phyloP scores from a whole-genome alignment of 1,140 invertebrate species.

The Drosophila tristis region DNA sequence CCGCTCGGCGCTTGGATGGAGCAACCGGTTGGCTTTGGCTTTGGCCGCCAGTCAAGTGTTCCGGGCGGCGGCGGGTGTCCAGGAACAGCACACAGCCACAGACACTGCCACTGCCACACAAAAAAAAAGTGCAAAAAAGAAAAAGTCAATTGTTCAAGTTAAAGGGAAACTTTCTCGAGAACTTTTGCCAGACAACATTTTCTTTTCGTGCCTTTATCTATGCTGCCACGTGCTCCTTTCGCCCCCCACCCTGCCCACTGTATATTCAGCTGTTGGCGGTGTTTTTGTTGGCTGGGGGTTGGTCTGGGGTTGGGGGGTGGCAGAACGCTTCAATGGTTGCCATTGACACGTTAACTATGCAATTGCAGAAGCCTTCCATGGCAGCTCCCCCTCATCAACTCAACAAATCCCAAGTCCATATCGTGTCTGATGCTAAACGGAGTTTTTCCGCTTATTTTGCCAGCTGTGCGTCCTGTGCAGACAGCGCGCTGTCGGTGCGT shows the following conservation, averaged over 20 bases:
- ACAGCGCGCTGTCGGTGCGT: constrained; percentile 67
- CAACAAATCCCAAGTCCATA: not conserved
- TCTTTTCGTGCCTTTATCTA: constrained; percentile 73
- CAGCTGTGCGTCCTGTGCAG: constrained; percentile 69
- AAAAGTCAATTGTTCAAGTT: constrained; percentile 80
- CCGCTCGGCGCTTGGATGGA: not conserved
- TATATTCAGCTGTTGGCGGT: constrained; percentile 31
- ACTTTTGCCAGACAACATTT: constrained; percentile 70
- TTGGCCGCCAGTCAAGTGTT: constrained; percentile 69
- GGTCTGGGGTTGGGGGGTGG: not conserved
- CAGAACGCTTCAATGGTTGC: constrained; percentile 59
- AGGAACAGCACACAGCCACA: constrained; percentile 35
- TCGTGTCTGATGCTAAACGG: constrained; percentile 69
- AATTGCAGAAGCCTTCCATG: constrained; percentile 54
- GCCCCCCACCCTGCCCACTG: not conserved
- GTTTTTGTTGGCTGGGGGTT: not conserved
- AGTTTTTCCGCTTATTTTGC: constrained; percentile 74
- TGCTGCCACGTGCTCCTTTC: not conserved
- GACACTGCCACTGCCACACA: not conserved
- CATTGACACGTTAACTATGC: constrained; percentile 81
- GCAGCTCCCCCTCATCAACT: not conserved
- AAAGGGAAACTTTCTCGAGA: constrained; percentile 80
- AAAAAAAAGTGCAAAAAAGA: constrained; percentile 27
- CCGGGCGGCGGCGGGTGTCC: constrained; percentile 20
- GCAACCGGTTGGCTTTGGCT: constrained; percentile 60